Evolutionary conservation across 2,797 vertebrate genomes (phyloP), one percentile per base, ranked within the genome.

Genomic region (Buphagus erythrorhynchus): DNA sequence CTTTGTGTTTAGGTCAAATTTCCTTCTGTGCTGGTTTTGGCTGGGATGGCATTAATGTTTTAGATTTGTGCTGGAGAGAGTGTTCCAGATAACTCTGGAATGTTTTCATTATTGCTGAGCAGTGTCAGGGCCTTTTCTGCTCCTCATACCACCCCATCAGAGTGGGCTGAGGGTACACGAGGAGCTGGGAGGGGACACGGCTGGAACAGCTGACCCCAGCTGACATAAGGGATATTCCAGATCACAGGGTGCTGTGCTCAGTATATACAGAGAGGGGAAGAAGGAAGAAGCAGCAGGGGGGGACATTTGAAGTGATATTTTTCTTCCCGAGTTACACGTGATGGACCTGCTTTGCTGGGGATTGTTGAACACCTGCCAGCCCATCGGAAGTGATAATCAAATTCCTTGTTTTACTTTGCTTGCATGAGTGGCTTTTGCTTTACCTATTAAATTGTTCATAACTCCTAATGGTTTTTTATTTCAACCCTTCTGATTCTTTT

Each of bases 321-420:
- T 17, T 59, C 54, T 59, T 67, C 10, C 42, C 10, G 16, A 31
- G 11, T 19, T 26, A 31, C 33, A 54, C 0, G 5, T 9, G 21
- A 46, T 11, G 15, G 29, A 61, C 18, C 40, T 40, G 33, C 40
- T 40, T 59, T 40, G 4, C 52, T 40, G 45, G 25, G 29, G 5
- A 8, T 45, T 20, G 11, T 10, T 52, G 33, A 35, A 40, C 29
- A 66, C 10, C 33, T 59, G 68, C 17, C 21, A 22, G 12, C 10
- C 25, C 25, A 22, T 3, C 0, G 1, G 21, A 65, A 51, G 7
- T 21, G 16, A 24, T 11, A 36, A 28, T 0, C 19, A 14, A 59
- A 54, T 80, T 35, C 46, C 33, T 40, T 31, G 20, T 16, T 66
- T 46, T 31, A 4, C 25, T 67, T 59, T 45, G 10, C 10, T 45